Evolutionary conservation across 2,888 invertebrate species (phyloP), one percentile per base, ranked within the genome.

Genomic region (Rhorus exstirpatorius): DNA sequence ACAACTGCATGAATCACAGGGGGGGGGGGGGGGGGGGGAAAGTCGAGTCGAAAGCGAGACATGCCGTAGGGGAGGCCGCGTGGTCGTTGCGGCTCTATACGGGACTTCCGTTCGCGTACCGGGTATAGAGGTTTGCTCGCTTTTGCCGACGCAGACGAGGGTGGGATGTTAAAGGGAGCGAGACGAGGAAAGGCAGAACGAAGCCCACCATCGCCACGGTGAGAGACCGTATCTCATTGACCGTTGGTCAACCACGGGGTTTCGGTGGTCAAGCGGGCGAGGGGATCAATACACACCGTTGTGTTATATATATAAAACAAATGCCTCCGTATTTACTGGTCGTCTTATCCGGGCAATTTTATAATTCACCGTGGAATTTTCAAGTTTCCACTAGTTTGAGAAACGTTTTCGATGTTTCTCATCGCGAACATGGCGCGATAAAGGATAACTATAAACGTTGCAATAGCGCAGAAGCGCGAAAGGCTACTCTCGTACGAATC

Each of bases 151-250:
- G 55, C 67, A 44, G 21, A 14, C 12, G 60, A 12, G 10, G 46
- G 31, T 14, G 63, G 63, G 24, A 60, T 53, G 14, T 35, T 44
- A 35, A 31, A 49, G 46, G 65, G 44, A n/a, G 60, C 75, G 60
- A 26, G 44, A 17, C 60, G 68, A 61, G 68, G 79, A 68, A 87
- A 86, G 87, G 87, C 85, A 85, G 85, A 65, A n/a, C n/a, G 24
- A 78, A 79, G 83, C 77, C 77, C 80, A 68, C 26, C 49, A 75
- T 72, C 70, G 77, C 81, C 80, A 85, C 41, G 51, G 35, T 24
- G 89, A 87, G 87, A 90, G 88, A 89, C 91, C 90, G 92, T 92
- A 92, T 92, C 92, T 92, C 91, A 92, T 92, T 92, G 92, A 92
- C 91, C 92, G 91, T 87, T 89, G 92, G 92, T 92, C 92, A 91